Percentiles rank a stretch among this genome's conserved stretches.
Evolutionary conservation across 2,888 invertebrate genomes (phyloP).

Genomic region (Platycheirus rosarum): DNA sequence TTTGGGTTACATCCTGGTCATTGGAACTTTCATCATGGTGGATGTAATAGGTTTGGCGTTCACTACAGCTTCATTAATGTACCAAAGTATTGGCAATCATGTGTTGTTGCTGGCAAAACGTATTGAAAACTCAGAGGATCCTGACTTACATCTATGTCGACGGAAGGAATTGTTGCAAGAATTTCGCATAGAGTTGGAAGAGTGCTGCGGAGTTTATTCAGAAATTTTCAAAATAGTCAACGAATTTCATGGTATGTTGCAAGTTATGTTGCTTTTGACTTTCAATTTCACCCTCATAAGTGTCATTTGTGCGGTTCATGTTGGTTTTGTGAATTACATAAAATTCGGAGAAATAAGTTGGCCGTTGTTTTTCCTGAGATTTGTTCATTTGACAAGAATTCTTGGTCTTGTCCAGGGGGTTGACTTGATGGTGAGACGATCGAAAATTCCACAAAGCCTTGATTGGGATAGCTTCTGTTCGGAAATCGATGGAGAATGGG

Average conservation of each 20-base stretch:
- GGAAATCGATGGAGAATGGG: constrained; percentile 78
- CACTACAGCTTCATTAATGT: constrained; percentile 29
- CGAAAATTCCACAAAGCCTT: constrained; percentile 75
- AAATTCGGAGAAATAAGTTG: constrained; percentile 65
- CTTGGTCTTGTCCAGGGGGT: constrained; percentile 77
- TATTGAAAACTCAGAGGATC: constrained; percentile 5
- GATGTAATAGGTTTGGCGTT: constrained; percentile 47
- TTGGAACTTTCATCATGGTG: constrained; percentile 28
- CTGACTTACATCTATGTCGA: constrained; percentile 69
- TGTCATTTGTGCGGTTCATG: constrained; percentile 77
- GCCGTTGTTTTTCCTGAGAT: constrained; percentile 73
- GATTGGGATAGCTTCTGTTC: constrained; percentile 77
- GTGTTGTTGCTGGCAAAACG: constrained; percentile 33
- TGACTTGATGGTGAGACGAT: constrained; percentile 76
- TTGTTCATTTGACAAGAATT: constrained; percentile 76
- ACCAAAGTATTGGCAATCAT: constrained; percentile 40
- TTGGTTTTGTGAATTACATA: constrained; percentile 76
- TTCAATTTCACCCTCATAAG: constrained; percentile 78
- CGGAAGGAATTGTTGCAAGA: constrained; percentile 78
- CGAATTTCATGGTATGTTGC: constrained; percentile 76
- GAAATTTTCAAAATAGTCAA: constrained; percentile 75
- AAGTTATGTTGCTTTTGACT: constrained; percentile 78
- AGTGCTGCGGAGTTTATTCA: constrained; percentile 76
- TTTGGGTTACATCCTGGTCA: constrained; percentile 28
- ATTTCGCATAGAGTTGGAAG: constrained; percentile 77